Conservation (phyloP, 1,140 invertebrate genomes). For the Drosophila ambigua region DNA sequence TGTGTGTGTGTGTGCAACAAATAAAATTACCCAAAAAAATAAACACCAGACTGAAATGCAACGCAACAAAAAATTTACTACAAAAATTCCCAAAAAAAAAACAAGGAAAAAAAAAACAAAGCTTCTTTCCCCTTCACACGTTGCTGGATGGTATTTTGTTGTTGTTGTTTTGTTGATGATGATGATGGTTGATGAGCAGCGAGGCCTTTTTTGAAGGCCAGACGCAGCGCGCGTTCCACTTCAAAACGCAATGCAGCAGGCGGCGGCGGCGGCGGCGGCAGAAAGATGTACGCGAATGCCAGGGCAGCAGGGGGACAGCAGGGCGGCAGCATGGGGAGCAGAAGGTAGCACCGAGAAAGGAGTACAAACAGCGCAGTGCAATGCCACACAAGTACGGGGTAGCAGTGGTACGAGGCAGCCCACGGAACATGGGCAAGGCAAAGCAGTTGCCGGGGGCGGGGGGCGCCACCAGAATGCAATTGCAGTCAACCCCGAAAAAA, state of each 20-base stretch:
- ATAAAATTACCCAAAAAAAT: constrained; percentile 70
- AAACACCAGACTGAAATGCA: constrained; percentile 35
- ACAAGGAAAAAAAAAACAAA: constrained; percentile 28
- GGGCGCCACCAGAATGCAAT: constrained; percentile 58
- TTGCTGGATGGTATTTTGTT: too few relatives aligned
- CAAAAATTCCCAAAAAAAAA: constrained; percentile 50
- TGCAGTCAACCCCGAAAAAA: constrained; percentile 74
- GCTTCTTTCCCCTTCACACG: constrained; percentile 13
- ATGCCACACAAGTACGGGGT: too few relatives aligned
- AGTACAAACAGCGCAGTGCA: too few relatives aligned
- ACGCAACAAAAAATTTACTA: constrained; percentile 52
- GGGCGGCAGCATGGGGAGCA: too few relatives aligned
- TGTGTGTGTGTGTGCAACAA: constrained; percentile 41
- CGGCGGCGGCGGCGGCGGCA: constrained; percentile 1
- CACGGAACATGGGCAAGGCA: too few relatives aligned
- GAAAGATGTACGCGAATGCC: neutral
- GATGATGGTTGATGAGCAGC: constrained; percentile 56
- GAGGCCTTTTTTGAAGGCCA: constrained; percentile 25
- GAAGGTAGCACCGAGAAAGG: too few relatives aligned
- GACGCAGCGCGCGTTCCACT: constrained; percentile 62
- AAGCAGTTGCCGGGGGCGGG: neutral
- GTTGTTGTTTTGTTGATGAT: constrained; percentile 31
- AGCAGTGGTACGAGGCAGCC: neutral
- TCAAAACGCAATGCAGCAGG: constrained; percentile 66
- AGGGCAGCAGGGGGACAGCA: too few relatives aligned